Evolutionary conservation across 2,113 vertebrate species (phyloP), one percentile per base, ranked within the genome.

Genomic region (Mustela lutreola): DNA sequence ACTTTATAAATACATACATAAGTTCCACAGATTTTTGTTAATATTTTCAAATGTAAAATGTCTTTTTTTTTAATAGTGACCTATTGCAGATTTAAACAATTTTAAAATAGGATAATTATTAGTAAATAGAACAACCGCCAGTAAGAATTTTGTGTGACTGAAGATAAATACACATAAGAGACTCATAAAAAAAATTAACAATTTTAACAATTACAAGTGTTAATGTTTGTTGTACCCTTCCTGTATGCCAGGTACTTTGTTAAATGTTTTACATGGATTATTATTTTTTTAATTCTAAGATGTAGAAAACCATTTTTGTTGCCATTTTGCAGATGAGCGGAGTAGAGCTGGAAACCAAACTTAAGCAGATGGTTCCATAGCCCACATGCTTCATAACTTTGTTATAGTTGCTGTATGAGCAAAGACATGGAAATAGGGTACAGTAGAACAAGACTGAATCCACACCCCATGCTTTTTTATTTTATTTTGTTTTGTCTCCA

Each of bases 21-120:
- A 16, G 26, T 79, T 56, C 12, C 9, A 71, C 22, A 24, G 22
- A 70, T 50, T 87, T 91, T 90, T 53, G 67, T 93, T 39, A 78
- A 94, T n/a, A 3, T 65, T 93, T 95, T 96, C 5, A 89, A 91
- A 81, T 75, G 11, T 67, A 11, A 79, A 63, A 95, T 12, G 70
- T 87, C 50, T 94, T 81, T n/a, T 67, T 70, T 36, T 73, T 39
- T 1, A 39, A 9, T 80, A 75, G 10, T 93, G 24, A 1, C 21
- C n/a, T 45, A 2, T 90, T 33, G 16, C 84, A 94, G n/a, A 26
- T 90, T 73, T 82, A 82, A 88, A 48, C 7, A 71, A 45, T 11
- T 90, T 42, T 65, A 62, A 88, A 88, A 36, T 60, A 58, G 4
- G 83, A 62, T 84, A 76, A 53, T 33, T 63, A 53, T 92, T 70